Conservation (phyloP, 1,140 invertebrate species). For the Listronotus oregonensis region DNA sequence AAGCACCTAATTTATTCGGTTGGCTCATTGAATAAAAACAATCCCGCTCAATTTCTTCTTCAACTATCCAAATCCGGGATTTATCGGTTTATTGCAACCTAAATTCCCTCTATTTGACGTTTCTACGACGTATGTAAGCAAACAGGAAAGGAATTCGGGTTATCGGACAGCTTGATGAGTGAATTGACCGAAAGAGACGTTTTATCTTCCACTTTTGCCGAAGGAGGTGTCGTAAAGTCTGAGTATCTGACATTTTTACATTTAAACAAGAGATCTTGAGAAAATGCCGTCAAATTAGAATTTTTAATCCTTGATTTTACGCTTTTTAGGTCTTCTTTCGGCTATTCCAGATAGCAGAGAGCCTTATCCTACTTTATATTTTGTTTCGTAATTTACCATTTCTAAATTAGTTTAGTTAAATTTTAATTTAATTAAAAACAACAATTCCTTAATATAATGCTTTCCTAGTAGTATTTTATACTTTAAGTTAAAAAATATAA, state of each 20-base stretch:
- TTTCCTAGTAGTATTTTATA: no score
- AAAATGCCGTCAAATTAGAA: conserved; percentile 5
- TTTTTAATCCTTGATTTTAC: conserved; percentile 20
- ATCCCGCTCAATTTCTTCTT: conserved; percentile 25
- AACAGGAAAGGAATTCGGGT: conserved; percentile 22
- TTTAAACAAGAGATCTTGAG: conserved; percentile 9
- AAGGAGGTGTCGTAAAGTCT: conserved; percentile 23
- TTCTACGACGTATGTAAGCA: conserved; percentile 9
- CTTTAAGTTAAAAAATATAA: no score
- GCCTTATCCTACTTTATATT: no score
- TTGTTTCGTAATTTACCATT: no score
- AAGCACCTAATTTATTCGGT: conserved; percentile 32
- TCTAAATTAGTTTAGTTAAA: no score
- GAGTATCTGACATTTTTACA: conserved; percentile 11
- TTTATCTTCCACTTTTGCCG: conserved; percentile 22
- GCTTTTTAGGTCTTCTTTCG: not conserved
- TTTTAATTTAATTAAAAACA: no score
- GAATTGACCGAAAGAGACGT: conserved; percentile 24
- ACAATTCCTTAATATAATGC: no score
- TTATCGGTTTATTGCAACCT: conserved; percentile 34
- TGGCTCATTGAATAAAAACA: conserved; percentile 31
- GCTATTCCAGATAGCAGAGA: no score
- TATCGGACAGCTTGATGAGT: conserved; percentile 25
- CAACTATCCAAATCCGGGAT: conserved; percentile 27
- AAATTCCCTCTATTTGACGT: conserved; percentile 25